Conservation (phyloP, 2,113 vertebrate genomes). For the Scolopax mira region DNA sequence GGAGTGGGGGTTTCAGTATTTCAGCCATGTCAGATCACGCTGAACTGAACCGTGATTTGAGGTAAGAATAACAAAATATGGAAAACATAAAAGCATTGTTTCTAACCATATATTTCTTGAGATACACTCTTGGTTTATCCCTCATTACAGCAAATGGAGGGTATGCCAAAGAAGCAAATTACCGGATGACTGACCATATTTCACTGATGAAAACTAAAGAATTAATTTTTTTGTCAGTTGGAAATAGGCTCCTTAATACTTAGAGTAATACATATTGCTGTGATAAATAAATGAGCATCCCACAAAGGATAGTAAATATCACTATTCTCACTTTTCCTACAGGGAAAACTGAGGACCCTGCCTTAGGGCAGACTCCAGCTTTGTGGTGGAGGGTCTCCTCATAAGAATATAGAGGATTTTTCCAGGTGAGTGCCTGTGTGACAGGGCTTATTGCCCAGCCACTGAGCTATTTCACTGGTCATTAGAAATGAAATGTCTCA, state of each 20-base stretch:
- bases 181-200: constrained; percentile 11
- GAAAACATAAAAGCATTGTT: constrained; percentile 54
- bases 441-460: background rate
- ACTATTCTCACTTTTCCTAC: background rate
- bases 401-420: background rate
- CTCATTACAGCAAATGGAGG: constrained; percentile 18
- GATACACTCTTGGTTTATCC: background rate
- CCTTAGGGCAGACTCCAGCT: background rate
- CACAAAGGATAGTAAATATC: background rate
- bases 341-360: background rate
- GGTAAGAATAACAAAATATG: constrained; percentile 59
- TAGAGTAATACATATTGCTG: background rate
- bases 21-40: constrained; percentile 38
- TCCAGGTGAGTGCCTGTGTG: background rate
- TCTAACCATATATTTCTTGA: constrained; percentile 42
- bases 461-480: background rate
- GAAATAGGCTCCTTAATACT: background rate
- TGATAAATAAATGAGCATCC: background rate
- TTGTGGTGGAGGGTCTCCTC: background rate
- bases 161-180: constrained; percentile 25
- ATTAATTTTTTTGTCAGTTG: background rate
- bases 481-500: background rate
- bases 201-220: constrained; percentile 31
- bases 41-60: constrained; percentile 60
- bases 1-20: constrained; percentile 48